phyloP scores from a whole-genome alignment of 1,140 invertebrate species.

The Oreohelix idahoensis region DNA sequence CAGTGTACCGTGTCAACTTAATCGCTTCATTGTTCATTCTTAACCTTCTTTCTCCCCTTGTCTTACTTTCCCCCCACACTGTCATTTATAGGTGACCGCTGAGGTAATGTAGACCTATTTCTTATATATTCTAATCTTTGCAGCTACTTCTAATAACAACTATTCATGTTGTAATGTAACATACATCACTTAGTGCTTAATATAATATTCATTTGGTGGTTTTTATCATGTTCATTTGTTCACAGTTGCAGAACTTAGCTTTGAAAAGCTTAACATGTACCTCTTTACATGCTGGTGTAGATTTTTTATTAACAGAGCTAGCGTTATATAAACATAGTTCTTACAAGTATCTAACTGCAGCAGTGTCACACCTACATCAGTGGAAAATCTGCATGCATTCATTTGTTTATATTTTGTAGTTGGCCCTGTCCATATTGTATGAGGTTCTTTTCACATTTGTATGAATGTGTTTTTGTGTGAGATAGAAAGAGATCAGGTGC shows the following conservation, averaged over 20 bases:
- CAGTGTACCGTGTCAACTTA: background rate
- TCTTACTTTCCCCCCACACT: background rate
- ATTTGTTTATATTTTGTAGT: background rate
- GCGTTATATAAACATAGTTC: background rate
- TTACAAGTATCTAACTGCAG: background rate
- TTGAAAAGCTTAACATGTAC: background rate
- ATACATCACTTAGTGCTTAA: background rate
- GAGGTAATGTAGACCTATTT: constrained; percentile 31
- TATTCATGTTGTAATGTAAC: background rate
- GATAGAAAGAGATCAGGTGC: too few species aligned
- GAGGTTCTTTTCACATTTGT: constrained; percentile 11
- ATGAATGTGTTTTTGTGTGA: too few species aligned
- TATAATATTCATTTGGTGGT: background rate
- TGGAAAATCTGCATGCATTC: background rate
- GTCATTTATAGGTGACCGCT: constrained; percentile 12
- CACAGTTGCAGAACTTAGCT: background rate
- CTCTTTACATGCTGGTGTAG: background rate
- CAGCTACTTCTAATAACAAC: constrained; percentile 7
- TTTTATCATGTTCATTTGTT: background rate
- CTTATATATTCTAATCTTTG: constrained; percentile 19
- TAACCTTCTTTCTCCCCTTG: background rate
- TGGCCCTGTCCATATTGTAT: background rate
- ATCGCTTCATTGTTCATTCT: background rate
- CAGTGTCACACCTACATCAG: background rate
- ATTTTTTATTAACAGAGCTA: constrained; percentile 5